Conservation (phyloP, 2,113 vertebrate species). For the Edolisoma coerulescens region DNA sequence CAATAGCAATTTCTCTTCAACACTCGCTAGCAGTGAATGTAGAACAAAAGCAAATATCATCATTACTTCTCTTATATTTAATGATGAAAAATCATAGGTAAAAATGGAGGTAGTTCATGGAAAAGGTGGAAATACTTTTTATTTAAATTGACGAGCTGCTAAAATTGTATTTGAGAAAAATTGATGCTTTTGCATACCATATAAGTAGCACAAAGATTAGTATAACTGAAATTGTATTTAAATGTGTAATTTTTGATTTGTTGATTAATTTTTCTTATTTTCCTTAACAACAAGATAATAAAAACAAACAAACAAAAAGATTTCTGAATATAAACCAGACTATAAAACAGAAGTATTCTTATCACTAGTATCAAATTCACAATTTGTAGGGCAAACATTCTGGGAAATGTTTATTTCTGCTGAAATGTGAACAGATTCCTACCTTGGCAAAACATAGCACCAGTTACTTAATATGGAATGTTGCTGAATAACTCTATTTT, state of each 20-base stretch:
- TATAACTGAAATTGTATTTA: not conserved
- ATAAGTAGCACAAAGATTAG: not conserved
- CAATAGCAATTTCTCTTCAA: not conserved
- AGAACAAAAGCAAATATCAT: not conserved
- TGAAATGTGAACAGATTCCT: conserved; percentile 24
- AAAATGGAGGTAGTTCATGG: not conserved
- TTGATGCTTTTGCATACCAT: not conserved
- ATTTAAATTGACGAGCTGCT: not conserved
- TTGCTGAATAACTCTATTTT: conserved; percentile 69
- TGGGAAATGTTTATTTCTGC: not conserved
- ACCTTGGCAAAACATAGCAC: conserved; percentile 95
- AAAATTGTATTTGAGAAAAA: not conserved
- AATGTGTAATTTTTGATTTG: not conserved
- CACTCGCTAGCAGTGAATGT: not conserved
- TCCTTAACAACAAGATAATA: not conserved
- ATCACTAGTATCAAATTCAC: not conserved
- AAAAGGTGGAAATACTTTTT: not conserved
- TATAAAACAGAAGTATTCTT: not conserved
- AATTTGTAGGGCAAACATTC: not conserved
- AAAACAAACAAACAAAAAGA: not conserved
- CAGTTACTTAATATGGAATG: conserved; percentile 77
- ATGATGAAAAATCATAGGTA: not conserved
- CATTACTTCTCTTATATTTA: not conserved
- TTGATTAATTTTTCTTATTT: not conserved
- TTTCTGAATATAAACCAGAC: not conserved